phyloP scores from a whole-genome alignment of 2,888 invertebrate species.

The Leptura quadrifasciata region DNA sequence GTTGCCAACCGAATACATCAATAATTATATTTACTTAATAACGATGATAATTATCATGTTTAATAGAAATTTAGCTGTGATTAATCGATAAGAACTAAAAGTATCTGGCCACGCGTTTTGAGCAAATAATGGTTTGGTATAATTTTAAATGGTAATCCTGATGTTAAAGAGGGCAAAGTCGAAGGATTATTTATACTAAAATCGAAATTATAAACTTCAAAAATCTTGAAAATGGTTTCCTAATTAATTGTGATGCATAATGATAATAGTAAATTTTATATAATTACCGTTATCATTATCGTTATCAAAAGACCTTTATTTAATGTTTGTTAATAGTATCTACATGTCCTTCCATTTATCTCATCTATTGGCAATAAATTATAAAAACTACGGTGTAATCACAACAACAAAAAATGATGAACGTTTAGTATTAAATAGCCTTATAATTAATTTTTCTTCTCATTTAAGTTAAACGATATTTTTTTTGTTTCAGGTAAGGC shows the following conservation, averaged over 20 bases:
- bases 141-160: not conserved
- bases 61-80: not conserved
- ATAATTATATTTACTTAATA: not conserved
- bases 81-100: not conserved
- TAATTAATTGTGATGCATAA: no score
- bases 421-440: not conserved
- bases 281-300: no score
- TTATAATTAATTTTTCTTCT: not conserved
- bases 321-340: no score
- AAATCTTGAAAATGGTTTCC: no score
- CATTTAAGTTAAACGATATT: not conserved
- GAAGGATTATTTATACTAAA: not conserved
- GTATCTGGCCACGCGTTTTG: not conserved
- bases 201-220: no score
- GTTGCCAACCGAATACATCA: conserved; percentile 3
- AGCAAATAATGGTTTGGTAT: not conserved
- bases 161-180: not conserved
- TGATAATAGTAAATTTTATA: no score
- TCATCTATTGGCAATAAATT: no score
- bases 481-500: not conserved
- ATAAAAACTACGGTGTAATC: no score
- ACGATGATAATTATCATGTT: conserved; percentile 3
- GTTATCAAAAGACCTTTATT: no score
- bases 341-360: no score
- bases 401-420: no score